Evolutionary conservation across 2,113 vertebrate genomes (phyloP).

Genomic region (Halcyon malimbica): DNA sequence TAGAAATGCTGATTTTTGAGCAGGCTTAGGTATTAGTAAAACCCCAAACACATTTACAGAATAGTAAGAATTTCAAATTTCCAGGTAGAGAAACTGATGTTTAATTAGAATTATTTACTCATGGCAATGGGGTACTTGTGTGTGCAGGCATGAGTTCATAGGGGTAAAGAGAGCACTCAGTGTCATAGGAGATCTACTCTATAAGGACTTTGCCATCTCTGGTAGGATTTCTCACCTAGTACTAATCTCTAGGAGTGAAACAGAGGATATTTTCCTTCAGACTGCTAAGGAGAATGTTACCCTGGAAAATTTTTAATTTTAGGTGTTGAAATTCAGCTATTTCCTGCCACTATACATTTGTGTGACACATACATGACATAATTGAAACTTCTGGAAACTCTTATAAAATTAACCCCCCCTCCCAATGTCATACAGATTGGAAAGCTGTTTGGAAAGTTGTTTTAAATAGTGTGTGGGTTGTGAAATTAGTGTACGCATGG

Average conservation of each 20-base stretch:
- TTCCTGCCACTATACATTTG: constrained; percentile 41
- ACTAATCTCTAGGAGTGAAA: background rate
- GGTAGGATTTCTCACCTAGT: background rate
- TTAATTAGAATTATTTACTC: background rate
- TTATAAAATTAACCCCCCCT: background rate
- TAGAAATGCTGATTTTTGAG: background rate
- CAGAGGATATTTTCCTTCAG: constrained; percentile 36
- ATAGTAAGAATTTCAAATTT: background rate
- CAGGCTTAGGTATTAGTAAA: background rate
- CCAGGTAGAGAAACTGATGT: background rate
- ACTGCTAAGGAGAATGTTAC: constrained; percentile 3
- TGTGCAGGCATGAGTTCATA: background rate
- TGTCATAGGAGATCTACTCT: background rate
- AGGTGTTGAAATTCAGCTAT: constrained; percentile 71
- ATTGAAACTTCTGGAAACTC: constrained; percentile 57
- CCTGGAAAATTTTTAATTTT: constrained; percentile 66
- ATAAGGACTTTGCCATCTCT: background rate
- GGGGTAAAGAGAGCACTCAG: background rate
- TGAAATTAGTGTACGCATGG: background rate
- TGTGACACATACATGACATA: constrained; percentile 45
- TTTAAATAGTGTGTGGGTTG: background rate
- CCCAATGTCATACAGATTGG: background rate
- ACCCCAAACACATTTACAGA: background rate
- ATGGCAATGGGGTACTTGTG: accelerated
- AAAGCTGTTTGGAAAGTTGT: constrained; percentile 41